phyloP scores from a whole-genome alignment of 2,113 vertebrate genomes.

The Aleadryas rufinucha region DNA sequence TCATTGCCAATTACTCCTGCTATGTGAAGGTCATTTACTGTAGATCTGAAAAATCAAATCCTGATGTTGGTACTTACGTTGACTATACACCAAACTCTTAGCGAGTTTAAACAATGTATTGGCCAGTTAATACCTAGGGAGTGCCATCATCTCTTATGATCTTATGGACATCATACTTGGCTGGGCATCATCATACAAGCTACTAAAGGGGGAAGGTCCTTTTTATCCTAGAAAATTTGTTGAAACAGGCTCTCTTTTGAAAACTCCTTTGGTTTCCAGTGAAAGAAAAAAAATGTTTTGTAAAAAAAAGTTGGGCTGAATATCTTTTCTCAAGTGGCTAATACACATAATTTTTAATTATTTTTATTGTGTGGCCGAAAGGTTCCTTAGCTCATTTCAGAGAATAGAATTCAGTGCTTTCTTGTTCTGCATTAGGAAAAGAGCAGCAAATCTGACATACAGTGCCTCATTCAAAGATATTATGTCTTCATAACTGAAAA shows the following conservation, averaged over 20 bases:
- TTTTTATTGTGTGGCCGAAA: background rate
- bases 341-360: background rate
- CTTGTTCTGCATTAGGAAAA: background rate
- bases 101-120: background rate
- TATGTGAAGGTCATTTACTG: background rate
- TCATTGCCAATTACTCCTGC: background rate
- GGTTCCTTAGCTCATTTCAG: background rate
- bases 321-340: background rate
- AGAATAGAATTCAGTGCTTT: background rate
- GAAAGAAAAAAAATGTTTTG: background rate
- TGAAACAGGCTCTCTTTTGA: background rate
- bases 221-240: background rate
- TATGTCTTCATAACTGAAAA: background rate
- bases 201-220: background rate
- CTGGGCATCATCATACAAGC: background rate
- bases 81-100: background rate
- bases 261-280: background rate
- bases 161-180: background rate
- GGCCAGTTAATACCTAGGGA: background rate
- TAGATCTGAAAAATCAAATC: background rate
- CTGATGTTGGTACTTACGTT: background rate
- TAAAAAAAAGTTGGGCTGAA: background rate
- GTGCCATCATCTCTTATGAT: background rate
- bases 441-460: background rate
- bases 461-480: background rate